phyloP scores from a whole-genome alignment of 2,888 invertebrate species.

The Drosophila barbarae region DNA sequence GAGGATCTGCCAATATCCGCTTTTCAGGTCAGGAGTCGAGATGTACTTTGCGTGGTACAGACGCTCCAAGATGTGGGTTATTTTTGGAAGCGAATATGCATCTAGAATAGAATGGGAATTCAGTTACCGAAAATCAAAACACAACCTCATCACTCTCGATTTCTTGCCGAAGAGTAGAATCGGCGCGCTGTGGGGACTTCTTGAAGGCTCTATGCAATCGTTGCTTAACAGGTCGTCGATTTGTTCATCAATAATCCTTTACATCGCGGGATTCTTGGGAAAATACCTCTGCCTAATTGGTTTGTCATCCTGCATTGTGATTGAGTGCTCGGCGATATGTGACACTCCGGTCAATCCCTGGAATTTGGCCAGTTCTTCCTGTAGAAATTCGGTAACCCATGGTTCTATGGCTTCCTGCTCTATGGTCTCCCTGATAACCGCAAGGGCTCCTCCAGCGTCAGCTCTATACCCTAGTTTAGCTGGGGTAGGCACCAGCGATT shows the following conservation, averaged over 20 bases:
- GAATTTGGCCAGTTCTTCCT: too few relatives aligned
- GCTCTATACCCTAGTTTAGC: neutral
- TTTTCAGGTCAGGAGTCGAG: neutral
- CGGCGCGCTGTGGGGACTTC: too few relatives aligned
- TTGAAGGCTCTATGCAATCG: neutral
- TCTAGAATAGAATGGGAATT: neutral
- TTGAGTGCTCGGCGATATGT: too few relatives aligned
- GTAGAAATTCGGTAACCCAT: too few relatives aligned
- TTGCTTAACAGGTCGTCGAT: neutral
- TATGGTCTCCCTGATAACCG: too few relatives aligned
- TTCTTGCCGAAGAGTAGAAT: too few relatives aligned
- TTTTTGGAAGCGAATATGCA: neutral
- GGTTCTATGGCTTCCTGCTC: neutral
- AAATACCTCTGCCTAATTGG: too few relatives aligned
- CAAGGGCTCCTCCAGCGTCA: neutral
- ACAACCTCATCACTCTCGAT: too few relatives aligned
- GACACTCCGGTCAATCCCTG: too few relatives aligned
- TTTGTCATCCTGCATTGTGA: too few relatives aligned
- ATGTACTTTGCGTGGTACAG: neutral
- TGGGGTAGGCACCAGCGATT: neutral
- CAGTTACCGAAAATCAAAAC: neutral
- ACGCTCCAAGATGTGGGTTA: neutral
- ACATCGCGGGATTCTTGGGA: too few relatives aligned
- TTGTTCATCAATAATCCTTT: neutral
- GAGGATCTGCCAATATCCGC: neutral